A percentile compares a stretch with the other conserved stretches of the same genome.
These are phyloP conservation scores for Andrena trimmerana DNA, from an alignment of 2,888 invertebrate species.

Conservation along the genomic window DNA sequence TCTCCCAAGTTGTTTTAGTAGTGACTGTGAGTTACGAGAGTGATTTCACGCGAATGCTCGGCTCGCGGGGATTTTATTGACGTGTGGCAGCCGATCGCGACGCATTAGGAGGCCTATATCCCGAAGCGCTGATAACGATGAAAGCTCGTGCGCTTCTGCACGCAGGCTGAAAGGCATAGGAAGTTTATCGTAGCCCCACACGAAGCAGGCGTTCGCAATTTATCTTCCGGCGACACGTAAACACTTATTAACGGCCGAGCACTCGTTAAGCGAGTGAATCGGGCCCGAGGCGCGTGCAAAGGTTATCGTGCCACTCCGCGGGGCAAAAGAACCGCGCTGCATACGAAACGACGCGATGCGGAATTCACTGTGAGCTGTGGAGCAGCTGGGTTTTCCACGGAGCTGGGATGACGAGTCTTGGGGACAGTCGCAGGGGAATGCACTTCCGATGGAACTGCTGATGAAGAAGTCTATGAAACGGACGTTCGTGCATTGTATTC, in stretches of 20 bases:
- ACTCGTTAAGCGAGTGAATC: conserved; percentile 73
- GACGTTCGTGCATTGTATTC: not conserved
- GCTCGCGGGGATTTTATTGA: conserved; percentile 51
- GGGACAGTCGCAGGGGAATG: not conserved
- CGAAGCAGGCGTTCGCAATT: conserved; percentile 78
- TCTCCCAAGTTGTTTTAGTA: too few relatives aligned
- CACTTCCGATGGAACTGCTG: not conserved
- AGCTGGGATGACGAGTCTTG: conserved; percentile 43
- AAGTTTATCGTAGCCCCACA: conserved; percentile 78
- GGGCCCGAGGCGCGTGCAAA: conserved; percentile 63
- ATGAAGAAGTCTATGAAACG: not conserved
- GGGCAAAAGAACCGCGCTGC: conserved; percentile 65
- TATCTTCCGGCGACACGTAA: conserved; percentile 80
- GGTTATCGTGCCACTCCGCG: conserved; percentile 61
- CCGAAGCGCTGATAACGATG: conserved; percentile 50
- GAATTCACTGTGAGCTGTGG: conserved; percentile 6
- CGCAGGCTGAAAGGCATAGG: conserved; percentile 62
- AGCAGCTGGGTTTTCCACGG: conserved; percentile 14
- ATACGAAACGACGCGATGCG: conserved; percentile 48
- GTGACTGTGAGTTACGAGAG: not conserved
- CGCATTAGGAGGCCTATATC: conserved; percentile 45
- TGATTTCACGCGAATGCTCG: conserved; percentile 8
- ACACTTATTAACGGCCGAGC: conserved; percentile 80
- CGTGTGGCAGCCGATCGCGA: conserved; percentile 44
- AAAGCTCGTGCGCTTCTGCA: conserved; percentile 70